Conservation (phyloP, 92 coral and sea anemone species). For the Muricea muricata region DNA sequence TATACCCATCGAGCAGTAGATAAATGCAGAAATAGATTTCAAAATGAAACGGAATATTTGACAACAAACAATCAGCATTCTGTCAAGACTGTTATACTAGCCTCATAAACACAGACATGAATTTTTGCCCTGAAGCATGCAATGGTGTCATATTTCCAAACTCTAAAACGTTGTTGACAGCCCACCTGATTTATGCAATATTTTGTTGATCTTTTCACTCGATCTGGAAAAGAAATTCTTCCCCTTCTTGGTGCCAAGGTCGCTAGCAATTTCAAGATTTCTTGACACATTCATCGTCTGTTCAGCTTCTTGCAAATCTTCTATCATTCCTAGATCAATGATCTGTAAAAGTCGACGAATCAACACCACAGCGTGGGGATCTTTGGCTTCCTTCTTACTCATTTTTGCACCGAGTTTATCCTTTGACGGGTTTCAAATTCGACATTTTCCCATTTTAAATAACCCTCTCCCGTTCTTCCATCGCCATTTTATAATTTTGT, state of each 20-base stretch:
- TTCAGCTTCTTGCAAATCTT: constrained; percentile 85
- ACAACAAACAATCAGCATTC: constrained; percentile 16
- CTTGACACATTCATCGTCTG: constrained; percentile 77
- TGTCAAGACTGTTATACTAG: too few species aligned
- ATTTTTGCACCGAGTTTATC: constrained; percentile 43
- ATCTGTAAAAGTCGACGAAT: constrained; percentile 83
- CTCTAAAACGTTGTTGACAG: neutral
- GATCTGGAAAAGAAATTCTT: constrained; percentile 83
- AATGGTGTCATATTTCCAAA: neutral
- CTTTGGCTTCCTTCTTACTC: constrained; percentile 81
- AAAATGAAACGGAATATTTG: neutral
- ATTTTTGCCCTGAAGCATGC: neutral
- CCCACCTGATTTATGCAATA: constrained; percentile 81
- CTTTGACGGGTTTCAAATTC: neutral
- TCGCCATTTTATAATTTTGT: constrained; percentile 20
- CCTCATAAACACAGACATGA: neutral
- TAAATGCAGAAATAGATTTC: neutral
- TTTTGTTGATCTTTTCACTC: constrained; percentile 77
- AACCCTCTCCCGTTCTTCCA: neutral
- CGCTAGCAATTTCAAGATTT: constrained; percentile 77
- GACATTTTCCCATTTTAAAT: neutral
- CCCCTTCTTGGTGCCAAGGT: constrained; percentile 51
- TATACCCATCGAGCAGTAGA: neutral
- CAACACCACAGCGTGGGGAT: constrained; percentile 83
- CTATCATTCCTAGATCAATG: constrained; percentile 82